Base-by-base conservation (phyloP, 2,888 invertebrate genomes). In the Druceiella hillmani region DNA sequence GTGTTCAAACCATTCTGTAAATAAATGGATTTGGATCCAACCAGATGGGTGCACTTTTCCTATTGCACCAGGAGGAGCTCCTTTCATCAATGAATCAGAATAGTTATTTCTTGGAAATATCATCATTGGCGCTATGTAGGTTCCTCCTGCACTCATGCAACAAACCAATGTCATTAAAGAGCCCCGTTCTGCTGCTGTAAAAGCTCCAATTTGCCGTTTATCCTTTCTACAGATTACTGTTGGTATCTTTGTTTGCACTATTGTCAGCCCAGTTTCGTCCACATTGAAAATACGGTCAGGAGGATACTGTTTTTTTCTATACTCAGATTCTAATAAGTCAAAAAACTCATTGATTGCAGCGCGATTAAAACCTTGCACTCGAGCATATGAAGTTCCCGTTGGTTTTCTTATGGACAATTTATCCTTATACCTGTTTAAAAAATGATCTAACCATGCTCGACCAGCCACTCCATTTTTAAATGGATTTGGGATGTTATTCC, bases 271-370 rank as follows among this genome's bases (percentile, higher is more conserved):
- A 12, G 26, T 26, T 12, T 5, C 26, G 26, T 26, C 26, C n/a
- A n/a, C n/a, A n/a, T n/a, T n/a, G n/a, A 26, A 26, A 12, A 26
- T 9, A 26, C 26, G 26, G 12, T 26, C 30, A n/a, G 30, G 16
- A 14, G 15, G 16, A 11, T 11, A 30, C 14, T 17, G 4, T 11
- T 30, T n/a, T 17, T 30, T 30, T 14, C 14, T n/a, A 13, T 30
- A 30, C n/a, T 30, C 30, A 3, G 4, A 4, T 31, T 45, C 36
- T 2, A 44, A 30, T 17, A 42, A 29, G 15, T 36, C 29, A 22
- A 44, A 42, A 26, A 44, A 43, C 30, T 29, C 14, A 17, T 40
- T 24, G 2, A 41, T 34, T 10, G 17, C 31, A 37, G 32, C 17
- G 37, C 29, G 22, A 30, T 37, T 43, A 36, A 43, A 43, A 9